Base-by-base conservation (phyloP, 2,113 vertebrate species). In the Barnardius zonarius region DNA sequence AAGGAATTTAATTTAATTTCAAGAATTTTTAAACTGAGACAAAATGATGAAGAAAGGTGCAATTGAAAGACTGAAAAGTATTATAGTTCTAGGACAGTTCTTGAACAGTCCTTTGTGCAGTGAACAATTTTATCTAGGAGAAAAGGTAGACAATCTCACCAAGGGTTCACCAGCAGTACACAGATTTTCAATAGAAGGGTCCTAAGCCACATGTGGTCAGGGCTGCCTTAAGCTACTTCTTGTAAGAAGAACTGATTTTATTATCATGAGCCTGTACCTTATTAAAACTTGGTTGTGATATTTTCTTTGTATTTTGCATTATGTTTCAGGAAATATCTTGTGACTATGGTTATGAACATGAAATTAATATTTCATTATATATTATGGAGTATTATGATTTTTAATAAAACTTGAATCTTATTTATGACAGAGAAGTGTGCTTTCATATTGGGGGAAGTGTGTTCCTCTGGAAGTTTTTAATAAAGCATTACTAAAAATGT, bases 391-490 rank as follows among this genome's bases (percentile, higher is more conserved):
- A 81, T 86, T 84, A 91, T 35, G 68, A 84, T 91, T 93, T 92
- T 95, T 94, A 96, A 95, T 96, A 96, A 94, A 96, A 86, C 37
- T 52, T 82, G 69, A 91, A 75, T 35, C 43, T 92, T 86, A 91
- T 86, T 97, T 93, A 95, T 95, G 86, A 73, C 72, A 54, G 61
- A 24, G 43, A 84, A 86, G 17, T 78, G 48, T 76, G 18, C 14
- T 92, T 94, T 95, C 62, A 93, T 92, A 93, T 44, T 84, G 73
- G 78, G 62, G 13, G 31, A 55, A 83, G 12, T 81, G 43, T 82
- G 4, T 43, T 94, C 55, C 30, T 86, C 51, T 92, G 51, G 43
- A 95, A 82, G 35, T 35, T 88, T 88, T 76, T 48, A 84, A 95
- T 92, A 84, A 92, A 78, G 78, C 89, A 59, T 48, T 46, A 31